These are phyloP conservation scores for Diplodus puntazzo DNA, from an alignment of 2,797 vertebrate genomes.

Conservation along the genomic window DNA sequence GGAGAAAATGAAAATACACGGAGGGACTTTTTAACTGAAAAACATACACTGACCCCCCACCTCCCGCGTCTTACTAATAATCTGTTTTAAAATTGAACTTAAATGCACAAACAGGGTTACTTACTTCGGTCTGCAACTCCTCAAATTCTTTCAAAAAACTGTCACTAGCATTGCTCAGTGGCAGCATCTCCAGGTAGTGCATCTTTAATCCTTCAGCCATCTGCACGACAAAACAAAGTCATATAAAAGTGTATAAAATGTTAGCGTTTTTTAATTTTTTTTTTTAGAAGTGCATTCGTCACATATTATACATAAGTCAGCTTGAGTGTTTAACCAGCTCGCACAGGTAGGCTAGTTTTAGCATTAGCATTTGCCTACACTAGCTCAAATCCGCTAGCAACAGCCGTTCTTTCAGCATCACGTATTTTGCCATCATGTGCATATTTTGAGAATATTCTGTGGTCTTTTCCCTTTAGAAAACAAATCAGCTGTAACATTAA, in stretches of 20 bases:
- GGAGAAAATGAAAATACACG: neutral
- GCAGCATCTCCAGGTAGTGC: neutral
- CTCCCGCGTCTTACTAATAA: neutral
- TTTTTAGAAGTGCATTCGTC: neutral
- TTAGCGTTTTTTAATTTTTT: neutral
- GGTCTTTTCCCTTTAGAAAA: no score
- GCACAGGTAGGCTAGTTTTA: no score
- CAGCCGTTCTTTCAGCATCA: no score
- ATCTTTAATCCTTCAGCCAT: rapidly evolving
- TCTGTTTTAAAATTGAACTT: neutral
- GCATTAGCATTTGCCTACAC: no score
- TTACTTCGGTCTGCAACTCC: constrained; percentile 15
- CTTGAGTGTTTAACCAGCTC: no score
- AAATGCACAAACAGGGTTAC: constrained; percentile 24
- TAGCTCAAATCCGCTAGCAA: no score
- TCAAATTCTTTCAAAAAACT: rapidly evolving
- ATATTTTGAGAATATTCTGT: no score
- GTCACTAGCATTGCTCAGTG: constrained; percentile 1
- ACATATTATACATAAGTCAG: no score
- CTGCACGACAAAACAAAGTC: constrained; percentile 34
- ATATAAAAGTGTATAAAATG: neutral
- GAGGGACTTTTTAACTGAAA: neutral
- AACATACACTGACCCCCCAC: neutral
- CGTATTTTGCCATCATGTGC: no score
- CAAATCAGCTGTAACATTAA: no score